Evolutionary conservation across 2,113 vertebrate species (phyloP).

Genomic region (Cercopithecus mona): DNA sequence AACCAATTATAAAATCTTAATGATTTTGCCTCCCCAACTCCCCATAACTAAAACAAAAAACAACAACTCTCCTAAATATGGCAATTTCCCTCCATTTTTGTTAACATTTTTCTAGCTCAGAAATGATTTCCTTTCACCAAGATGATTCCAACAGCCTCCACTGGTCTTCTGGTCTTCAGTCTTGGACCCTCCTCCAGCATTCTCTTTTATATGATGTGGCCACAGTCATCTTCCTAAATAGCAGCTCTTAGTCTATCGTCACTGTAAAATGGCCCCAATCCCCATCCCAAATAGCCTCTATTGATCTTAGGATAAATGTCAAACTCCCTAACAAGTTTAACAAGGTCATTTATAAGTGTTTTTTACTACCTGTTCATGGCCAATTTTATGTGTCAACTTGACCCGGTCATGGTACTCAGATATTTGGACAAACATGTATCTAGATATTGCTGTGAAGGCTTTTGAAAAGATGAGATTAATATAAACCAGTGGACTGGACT

Average conservation of each 20-base stretch:
- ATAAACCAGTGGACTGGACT: background rate
- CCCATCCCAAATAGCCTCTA: background rate
- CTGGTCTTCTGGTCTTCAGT: background rate
- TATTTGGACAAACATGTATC: background rate
- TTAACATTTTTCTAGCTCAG: background rate
- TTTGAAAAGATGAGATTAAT: background rate
- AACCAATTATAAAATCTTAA: background rate
- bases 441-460: background rate
- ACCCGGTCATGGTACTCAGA: background rate
- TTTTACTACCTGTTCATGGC: background rate
- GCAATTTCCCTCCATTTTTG: background rate
- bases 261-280: background rate
- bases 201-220: background rate
- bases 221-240: background rate
- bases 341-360: background rate
- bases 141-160: background rate
- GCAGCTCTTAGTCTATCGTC: background rate
- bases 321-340: constrained; percentile 3
- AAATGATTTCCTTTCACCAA: background rate
- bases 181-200: background rate
- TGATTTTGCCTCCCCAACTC: background rate
- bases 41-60: background rate
- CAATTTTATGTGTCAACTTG: background rate
- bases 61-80: background rate
- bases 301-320: background rate